Percentiles rank a stretch among this genome's conserved stretches.
These are phyloP conservation scores for Mus musculus DNA, from an alignment of 2,113 vertebrate genomes.

Conservation along the genomic window GRCm39 chr6:93373501-93374000, in stretches of 20 bases:
- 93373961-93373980: slow-evolving; percentile 53
- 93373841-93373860: background rate
- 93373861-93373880: background rate
- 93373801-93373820: background rate
- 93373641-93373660: slow-evolving; percentile 69
- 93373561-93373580: slow-evolving; percentile 18
- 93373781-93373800: background rate
- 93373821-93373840: background rate
- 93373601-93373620: slow-evolving; percentile 13
- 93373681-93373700: slow-evolving; percentile 51
- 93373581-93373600: slow-evolving; percentile 30
- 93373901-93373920: background rate
- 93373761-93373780: background rate
- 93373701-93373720: background rate
- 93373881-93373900: background rate
- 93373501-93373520: slow-evolving; percentile 8
- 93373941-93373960: slow-evolving; percentile 54
- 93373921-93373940: background rate
- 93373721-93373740: slow-evolving; percentile 45
- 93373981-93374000: slow-evolving; percentile 66
- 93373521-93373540: background rate
- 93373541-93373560: background rate
- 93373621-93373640: slow-evolving; percentile 51
- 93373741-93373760: slow-evolving; percentile 30
- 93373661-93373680: background rate